A percentile compares a stretch with the other conserved stretches of the same genome.
Evolutionary conservation across 2,113 vertebrate genomes (phyloP).

Genomic region (Xenotilapia longispinis): DNA sequence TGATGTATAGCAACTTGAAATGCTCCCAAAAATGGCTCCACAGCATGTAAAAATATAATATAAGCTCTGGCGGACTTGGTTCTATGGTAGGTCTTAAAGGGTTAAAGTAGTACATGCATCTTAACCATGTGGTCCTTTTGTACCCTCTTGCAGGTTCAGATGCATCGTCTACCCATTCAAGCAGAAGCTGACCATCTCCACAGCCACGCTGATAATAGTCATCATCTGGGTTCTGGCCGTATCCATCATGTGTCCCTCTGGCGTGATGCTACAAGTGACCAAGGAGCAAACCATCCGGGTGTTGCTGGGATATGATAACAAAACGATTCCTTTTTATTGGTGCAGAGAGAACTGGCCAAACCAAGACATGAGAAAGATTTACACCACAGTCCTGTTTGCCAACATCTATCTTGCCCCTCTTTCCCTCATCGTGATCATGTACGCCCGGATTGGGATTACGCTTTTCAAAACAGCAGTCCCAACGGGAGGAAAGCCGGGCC

Average conservation of each 20-base stretch:
- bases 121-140: neutral
- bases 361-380: conserved; percentile 85
- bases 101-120: neutral
- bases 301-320: conserved; percentile 70
- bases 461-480: conserved; percentile 73
- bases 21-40: too few relatives aligned
- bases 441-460: conserved; percentile 78
- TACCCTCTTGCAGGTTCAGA: conserved; percentile 73
- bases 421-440: conserved; percentile 83
- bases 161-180: conserved; percentile 88
- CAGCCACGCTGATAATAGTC: conserved; percentile 69
- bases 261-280: conserved; percentile 82
- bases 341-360: conserved; percentile 88
- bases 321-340: conserved; percentile 81
- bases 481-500: conserved; percentile 51
- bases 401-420: conserved; percentile 88
- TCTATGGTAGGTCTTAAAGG: too few relatives aligned
- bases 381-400: conserved; percentile 86
- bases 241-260: conserved; percentile 86
- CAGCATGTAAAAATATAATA: too few relatives aligned
- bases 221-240: conserved; percentile 87
- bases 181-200: conserved; percentile 80
- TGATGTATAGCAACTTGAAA: too few relatives aligned
- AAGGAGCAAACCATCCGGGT: conserved; percentile 80
- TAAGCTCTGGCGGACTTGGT: too few relatives aligned